phyloP scores from a whole-genome alignment of 2,797 vertebrate genomes.

The Sebastes itinus region DNA sequence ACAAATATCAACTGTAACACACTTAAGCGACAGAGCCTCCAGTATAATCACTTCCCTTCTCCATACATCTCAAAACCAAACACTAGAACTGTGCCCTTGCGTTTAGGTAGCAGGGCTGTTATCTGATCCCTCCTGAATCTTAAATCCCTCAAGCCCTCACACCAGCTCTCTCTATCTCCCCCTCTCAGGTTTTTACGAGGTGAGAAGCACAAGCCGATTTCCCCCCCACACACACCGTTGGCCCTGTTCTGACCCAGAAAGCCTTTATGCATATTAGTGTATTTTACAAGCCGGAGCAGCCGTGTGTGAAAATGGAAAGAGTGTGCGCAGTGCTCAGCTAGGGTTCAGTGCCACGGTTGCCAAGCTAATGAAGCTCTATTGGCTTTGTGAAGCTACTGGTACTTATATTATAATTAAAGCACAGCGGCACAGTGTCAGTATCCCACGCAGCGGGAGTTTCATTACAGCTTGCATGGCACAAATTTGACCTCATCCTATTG shows the following conservation, averaged over 20 bases:
- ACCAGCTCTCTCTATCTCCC: slow-evolving; percentile 32
- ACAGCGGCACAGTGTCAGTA: slow-evolving; percentile 1
- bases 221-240: slow-evolving; percentile 16
- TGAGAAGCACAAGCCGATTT: slow-evolving; percentile 68
- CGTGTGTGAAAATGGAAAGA: slow-evolving; percentile 40
- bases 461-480: slow-evolving; percentile 2
- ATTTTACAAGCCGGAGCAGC: slow-evolving; percentile 56
- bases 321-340: slow-evolving; percentile 29
- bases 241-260: slow-evolving; percentile 52
- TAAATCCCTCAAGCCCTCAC: slow-evolving; percentile 56
- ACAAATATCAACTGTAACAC: slow-evolving; percentile 15
- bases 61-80: slow-evolving; percentile 35
- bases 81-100: slow-evolving; percentile 25
- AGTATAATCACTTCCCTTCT: slow-evolving; percentile 10
- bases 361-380: slow-evolving; percentile 64
- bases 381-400: slow-evolving; percentile 56
- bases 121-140: slow-evolving; percentile 50
- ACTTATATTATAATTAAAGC: slow-evolving; percentile 60
- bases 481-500: slow-evolving; percentile 14
- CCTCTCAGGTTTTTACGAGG: slow-evolving; percentile 64
- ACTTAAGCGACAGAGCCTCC: not conserved
- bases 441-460: slow-evolving; percentile 28
- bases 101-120: slow-evolving; percentile 31
- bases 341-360: slow-evolving; percentile 47
- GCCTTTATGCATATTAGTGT: slow-evolving; percentile 58